A percentile compares a stretch with the other conserved stretches of the same genome.
phyloP scores from a whole-genome alignment of 2,113 vertebrate genomes.

The Anarrhichthys ocellatus region DNA sequence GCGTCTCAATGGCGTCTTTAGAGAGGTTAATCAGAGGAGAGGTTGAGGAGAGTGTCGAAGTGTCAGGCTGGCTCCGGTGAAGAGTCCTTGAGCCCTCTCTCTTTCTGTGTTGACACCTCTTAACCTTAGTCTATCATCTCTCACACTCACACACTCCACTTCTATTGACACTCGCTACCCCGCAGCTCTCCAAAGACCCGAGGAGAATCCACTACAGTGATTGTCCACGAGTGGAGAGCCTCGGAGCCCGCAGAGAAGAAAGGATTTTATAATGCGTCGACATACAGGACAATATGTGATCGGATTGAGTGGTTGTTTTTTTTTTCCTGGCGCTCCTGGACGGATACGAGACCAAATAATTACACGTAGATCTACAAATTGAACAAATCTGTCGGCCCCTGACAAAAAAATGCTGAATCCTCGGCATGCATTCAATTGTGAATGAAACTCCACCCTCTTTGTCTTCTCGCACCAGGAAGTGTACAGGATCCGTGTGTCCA shows the following conservation, averaged over 20 bases:
- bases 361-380: constrained; percentile 6
- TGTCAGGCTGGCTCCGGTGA: constrained; percentile 70
- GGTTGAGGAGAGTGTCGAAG: constrained; percentile 77
- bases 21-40: constrained; percentile 81
- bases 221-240: constrained; percentile 57
- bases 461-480: constrained; percentile 49
- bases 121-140: constrained; percentile 83
- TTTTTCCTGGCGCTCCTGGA: not conserved
- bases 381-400: constrained; percentile 14
- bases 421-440: constrained; percentile 50
- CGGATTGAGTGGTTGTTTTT: constrained; percentile 26
- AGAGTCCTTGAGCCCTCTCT: constrained; percentile 80
- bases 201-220: constrained; percentile 74
- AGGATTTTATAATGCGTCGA: constrained; percentile 54
- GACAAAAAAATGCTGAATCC: constrained; percentile 41
- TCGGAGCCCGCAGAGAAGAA: constrained; percentile 52
- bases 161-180: constrained; percentile 80
- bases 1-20: constrained; percentile 77
- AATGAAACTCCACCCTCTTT: constrained; percentile 47
- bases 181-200: constrained; percentile 77
- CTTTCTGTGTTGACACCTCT: constrained; percentile 83
- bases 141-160: constrained; percentile 76
- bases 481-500: constrained; percentile 45
- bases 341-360: not conserved
- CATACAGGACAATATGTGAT: constrained; percentile 42